Conservation (phyloP, 1,140 invertebrate species). For the Medauroidea extradentata region DNA sequence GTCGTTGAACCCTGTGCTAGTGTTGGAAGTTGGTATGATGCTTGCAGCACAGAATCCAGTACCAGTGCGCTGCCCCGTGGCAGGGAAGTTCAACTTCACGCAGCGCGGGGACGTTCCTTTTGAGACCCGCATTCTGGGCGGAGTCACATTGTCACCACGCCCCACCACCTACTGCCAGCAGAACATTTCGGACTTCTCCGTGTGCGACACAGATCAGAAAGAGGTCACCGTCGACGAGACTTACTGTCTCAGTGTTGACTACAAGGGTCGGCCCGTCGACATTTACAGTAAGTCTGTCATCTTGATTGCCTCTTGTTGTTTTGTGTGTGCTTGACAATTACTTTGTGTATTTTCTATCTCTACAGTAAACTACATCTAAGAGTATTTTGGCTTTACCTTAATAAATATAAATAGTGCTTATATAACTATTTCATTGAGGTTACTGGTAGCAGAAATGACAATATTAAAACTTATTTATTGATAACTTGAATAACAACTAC, state of each 20-base stretch:
- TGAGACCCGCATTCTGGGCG: constrained; percentile 87
- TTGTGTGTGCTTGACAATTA: neutral
- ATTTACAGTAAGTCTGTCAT: constrained; percentile 69
- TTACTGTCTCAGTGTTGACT: constrained; percentile 93
- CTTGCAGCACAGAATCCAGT: constrained; percentile 81
- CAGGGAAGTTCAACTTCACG: constrained; percentile 91
- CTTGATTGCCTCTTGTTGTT: neutral
- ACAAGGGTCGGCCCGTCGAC: constrained; percentile 86
- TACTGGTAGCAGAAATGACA: too few relatives aligned
- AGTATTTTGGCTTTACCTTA: too few relatives aligned
- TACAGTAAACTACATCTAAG: too few relatives aligned
- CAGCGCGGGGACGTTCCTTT: constrained; percentile 85
- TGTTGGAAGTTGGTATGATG: neutral
- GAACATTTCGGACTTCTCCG: constrained; percentile 91
- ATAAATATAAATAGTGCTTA: too few relatives aligned
- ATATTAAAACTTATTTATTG: too few relatives aligned
- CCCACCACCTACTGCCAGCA: constrained; percentile 90
- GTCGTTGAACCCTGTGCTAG: too few relatives aligned
- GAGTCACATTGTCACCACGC: constrained; percentile 87
- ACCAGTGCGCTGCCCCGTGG: constrained; percentile 90
- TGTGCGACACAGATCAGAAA: constrained; percentile 90
- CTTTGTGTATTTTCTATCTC: too few relatives aligned
- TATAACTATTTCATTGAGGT: too few relatives aligned
- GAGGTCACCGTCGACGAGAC: constrained; percentile 85
- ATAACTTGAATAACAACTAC: too few relatives aligned